Evolutionary conservation across 2,888 invertebrate genomes (phyloP), one percentile per base, ranked within the genome.

Genomic region (Pristionchus japonicus): DNA sequence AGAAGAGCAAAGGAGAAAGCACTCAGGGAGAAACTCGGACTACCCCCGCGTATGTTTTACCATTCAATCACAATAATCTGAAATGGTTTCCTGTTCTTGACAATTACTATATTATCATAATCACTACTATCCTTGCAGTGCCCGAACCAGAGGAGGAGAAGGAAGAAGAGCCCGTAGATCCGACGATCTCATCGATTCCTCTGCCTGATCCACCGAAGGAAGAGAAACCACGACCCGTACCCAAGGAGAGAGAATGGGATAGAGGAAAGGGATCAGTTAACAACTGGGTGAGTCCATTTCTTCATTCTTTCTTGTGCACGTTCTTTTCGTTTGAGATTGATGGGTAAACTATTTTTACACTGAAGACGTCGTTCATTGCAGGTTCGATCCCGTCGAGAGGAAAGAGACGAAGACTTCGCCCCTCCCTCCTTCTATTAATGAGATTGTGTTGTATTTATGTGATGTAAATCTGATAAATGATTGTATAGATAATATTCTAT

Each of bases 231-330:
- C 70, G 47, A 67, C 67, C 86, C 3, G 4, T 23, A 11, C 86
- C 86, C 47, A 87, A 87, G 61, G 87, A 77, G 27, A 74, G 87
- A 77, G 87, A 87, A 77, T 87, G 87, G 87, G 87, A 87, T 34
- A 74, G 87, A 52, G 87, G 87, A 77, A 87, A 87, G 57, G 87
- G 87, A 57, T 52, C 87, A 23, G 77, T 87, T 52, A 77, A 11
- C 37, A 77, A 74, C 17, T 87, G 87, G 87, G 77, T 87, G 0
- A 7, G 43, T 70, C 20, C 15, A 20, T 34, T 84, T 61, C 47
- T 83, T 11, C 57, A 37, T 34, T 49, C 7, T 15, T 82, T 82
- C 20, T 82, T 82, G 27, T 27, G 15, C 4, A 82, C 34, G 31
- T 52, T 49, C 49, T 49, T 27, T 13, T 40, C 43, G 7, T 74